These are phyloP conservation scores for Operophtera brumata DNA, from an alignment of 2,888 invertebrate species.

Conservation along the genomic window DNA sequence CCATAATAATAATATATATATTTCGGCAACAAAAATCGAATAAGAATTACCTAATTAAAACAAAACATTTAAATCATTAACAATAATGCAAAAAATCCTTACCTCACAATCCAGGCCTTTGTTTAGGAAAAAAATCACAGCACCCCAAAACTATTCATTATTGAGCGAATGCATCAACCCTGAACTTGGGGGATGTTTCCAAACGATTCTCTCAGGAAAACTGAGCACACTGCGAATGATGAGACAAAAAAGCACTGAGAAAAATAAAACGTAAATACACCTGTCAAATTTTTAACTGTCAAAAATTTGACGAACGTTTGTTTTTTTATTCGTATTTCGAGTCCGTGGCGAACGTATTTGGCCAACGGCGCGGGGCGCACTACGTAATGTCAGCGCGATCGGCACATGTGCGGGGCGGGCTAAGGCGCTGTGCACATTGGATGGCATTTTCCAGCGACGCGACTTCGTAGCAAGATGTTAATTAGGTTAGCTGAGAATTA, in stretches of 20 bases:
- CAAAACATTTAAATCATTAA: background rate
- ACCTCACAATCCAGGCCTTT: slow-evolving; percentile 30
- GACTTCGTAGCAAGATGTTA: slow-evolving; percentile 19
- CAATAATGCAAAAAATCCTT: slow-evolving; percentile 12
- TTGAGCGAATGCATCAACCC: slow-evolving; percentile 77
- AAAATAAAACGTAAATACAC: slow-evolving; percentile 49
- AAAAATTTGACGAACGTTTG: slow-evolving; percentile 37
- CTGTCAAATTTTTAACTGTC: slow-evolving; percentile 42
- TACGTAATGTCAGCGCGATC: slow-evolving; percentile 77
- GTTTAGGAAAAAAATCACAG: slow-evolving; percentile 35
- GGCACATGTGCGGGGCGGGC: slow-evolving; percentile 74
- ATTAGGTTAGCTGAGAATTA: slow-evolving; percentile 20
- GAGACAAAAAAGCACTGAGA: slow-evolving; percentile 35
- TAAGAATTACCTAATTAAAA: too few species aligned
- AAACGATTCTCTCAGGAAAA: slow-evolving; percentile 51
- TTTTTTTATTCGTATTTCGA: slow-evolving; percentile 45
- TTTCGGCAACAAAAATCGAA: too few species aligned
- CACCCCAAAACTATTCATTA: slow-evolving; percentile 59
- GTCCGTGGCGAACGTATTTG: slow-evolving; percentile 59
- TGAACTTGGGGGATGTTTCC: slow-evolving; percentile 77
- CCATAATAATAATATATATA: too few species aligned
- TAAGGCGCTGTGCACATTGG: slow-evolving; percentile 53
- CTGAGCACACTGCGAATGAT: slow-evolving; percentile 46
- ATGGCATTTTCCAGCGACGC: slow-evolving; percentile 44
- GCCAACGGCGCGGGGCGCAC: slow-evolving; percentile 70